These are phyloP conservation scores for Hemicordylus capensis DNA, from an alignment of 2,113 vertebrate genomes.

Conservation along the genomic window DNA sequence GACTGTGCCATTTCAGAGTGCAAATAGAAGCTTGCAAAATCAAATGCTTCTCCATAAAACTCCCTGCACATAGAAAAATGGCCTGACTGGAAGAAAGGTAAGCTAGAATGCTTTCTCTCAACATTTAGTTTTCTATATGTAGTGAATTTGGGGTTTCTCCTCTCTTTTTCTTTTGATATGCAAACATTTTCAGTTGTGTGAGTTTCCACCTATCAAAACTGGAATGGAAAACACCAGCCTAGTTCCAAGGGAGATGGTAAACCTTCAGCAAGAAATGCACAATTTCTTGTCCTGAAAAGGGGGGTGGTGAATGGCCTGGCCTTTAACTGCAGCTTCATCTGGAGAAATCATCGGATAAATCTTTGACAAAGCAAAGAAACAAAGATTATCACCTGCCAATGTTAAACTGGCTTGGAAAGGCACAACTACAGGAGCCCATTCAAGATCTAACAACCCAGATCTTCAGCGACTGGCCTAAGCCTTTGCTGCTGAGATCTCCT, in stretches of 20 bases:
- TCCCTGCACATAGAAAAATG: not conserved
- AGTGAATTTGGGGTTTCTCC: not conserved
- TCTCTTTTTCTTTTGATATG: not conserved
- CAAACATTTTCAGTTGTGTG: not conserved
- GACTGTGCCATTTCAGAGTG: not conserved
- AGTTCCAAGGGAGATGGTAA: too few species aligned
- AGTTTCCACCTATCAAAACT: too few species aligned
- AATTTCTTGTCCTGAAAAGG: not conserved
- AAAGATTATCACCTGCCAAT: not conserved
- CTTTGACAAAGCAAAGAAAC: not conserved
- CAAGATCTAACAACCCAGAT: not conserved
- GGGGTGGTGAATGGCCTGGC: not conserved
- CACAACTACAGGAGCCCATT: not conserved
- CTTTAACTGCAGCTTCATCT: not conserved
- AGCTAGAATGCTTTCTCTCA: not conserved
- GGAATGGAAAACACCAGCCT: too few species aligned
- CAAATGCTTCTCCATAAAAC: not conserved
- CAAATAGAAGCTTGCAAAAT: not conserved
- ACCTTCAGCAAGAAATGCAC: not conserved
- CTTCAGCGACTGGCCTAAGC: not conserved
- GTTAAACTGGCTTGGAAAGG: not conserved
- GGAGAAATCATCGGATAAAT: not conserved
- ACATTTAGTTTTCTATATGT: not conserved
- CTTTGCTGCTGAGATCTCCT: slow-evolving; percentile 26
- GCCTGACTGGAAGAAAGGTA: not conserved